Conservation (phyloP, 2,113 vertebrate species). For the Proterorhinus semilunaris region DNA sequence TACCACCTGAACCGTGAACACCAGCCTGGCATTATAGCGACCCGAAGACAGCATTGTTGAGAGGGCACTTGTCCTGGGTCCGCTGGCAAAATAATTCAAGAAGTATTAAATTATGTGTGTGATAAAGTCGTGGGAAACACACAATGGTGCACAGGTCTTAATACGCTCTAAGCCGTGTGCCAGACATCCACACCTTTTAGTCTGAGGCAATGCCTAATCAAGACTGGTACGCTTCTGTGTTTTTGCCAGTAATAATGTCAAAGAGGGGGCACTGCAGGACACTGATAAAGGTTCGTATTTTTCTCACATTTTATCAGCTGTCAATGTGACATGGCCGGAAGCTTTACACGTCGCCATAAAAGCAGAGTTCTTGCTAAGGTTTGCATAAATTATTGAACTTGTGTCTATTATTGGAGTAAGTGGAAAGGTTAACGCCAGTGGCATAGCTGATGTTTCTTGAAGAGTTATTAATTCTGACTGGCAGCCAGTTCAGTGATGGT, state of each 20-base stretch:
- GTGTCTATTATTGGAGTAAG: conserved; percentile 9
- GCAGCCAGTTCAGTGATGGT: conserved; percentile 26
- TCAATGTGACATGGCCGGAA: conserved; percentile 19
- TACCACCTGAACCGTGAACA: conserved; percentile 27
- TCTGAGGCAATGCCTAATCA: conserved; percentile 45
- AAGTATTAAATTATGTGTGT: conserved; percentile 57
- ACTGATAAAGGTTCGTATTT: conserved; percentile 47
- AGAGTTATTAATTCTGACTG: conserved; percentile 28
- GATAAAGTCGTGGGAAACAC: conserved; percentile 49
- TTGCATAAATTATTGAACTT: conserved; percentile 41
- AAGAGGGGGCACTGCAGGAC: conserved; percentile 49
- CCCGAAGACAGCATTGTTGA: conserved; percentile 36
- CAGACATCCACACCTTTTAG: conserved; percentile 38
- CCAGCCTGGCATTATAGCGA: background rate
- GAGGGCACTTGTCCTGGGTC: conserved; percentile 35
- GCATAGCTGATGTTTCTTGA: conserved; percentile 13
- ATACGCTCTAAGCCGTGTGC: conserved; percentile 44
- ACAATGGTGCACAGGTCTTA: conserved; percentile 40
- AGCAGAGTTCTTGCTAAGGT: conserved; percentile 31
- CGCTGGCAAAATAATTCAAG: conserved; percentile 45
- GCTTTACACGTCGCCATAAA: conserved; percentile 22
- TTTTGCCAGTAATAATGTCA: conserved; percentile 40
- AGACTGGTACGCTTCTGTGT: conserved; percentile 24
- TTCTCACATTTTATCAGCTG: conserved; percentile 39
- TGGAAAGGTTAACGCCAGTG: conserved; percentile 16